These are phyloP conservation scores for Malacoraja senta DNA, from an alignment of 2,797 vertebrate genomes.

Conservation along the genomic window DNA sequence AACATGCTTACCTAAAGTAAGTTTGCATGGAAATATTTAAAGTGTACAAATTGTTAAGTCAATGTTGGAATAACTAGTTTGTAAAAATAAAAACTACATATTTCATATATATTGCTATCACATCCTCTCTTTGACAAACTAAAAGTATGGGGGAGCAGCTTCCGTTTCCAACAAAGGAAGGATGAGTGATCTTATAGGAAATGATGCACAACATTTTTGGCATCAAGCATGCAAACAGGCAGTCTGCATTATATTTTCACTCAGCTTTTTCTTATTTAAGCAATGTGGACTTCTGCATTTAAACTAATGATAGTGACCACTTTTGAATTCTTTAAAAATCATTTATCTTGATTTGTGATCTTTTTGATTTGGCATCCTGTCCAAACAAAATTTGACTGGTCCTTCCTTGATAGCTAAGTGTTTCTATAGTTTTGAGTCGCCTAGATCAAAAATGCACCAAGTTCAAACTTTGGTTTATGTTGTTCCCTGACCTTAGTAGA, in stretches of 20 bases:
- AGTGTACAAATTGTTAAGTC: constrained; percentile 21
- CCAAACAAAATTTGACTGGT: neutral
- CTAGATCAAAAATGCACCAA: constrained; percentile 1
- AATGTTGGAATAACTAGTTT: constrained; percentile 42
- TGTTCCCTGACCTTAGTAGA: neutral
- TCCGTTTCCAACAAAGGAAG: constrained; percentile 48
- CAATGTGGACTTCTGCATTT: neutral
- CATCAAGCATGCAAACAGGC: constrained; percentile 41
- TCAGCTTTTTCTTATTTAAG: neutral
- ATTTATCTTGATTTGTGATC: neutral
- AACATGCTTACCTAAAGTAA: constrained; percentile 29
- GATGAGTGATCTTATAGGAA: constrained; percentile 56
- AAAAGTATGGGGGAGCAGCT: constrained; percentile 50
- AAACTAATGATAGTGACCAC: constrained; percentile 1
- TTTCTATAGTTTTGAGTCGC: neutral
- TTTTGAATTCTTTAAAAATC: constrained; percentile 8
- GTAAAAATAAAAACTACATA: constrained; percentile 46
- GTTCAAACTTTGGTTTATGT: neutral
- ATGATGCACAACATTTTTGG: constrained; percentile 55
- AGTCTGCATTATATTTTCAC: constrained; percentile 46
- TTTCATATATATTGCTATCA: constrained; percentile 45
- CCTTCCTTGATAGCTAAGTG: neutral
- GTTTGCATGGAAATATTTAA: constrained; percentile 27
- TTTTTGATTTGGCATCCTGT: neutral
- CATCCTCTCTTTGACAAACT: constrained; percentile 50